Evolutionary conservation across 2,888 invertebrate genomes (phyloP).

Genomic region (Galerucella pusilla): DNA sequence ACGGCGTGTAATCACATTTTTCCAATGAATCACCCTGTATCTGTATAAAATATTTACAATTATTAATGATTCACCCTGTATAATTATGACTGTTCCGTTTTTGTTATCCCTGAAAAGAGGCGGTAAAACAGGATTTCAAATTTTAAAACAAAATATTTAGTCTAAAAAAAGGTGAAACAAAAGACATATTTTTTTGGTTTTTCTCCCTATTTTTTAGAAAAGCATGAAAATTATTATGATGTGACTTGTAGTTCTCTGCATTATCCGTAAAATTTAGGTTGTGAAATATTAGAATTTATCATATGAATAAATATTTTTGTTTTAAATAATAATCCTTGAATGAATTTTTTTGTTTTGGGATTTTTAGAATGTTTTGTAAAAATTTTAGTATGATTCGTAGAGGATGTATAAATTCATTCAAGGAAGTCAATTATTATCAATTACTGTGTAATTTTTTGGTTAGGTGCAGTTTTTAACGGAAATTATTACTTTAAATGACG

Average conservation of each 20-base stretch:
- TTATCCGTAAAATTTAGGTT: constrained; percentile 37
- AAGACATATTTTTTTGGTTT: not conserved
- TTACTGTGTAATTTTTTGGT: constrained; percentile 21
- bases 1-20: no score
- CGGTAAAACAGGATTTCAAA: no score
- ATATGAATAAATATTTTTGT: not conserved
- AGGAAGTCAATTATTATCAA: constrained; percentile 24
- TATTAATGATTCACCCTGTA: no score
- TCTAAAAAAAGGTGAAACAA: not conserved
- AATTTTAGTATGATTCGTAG: not conserved
- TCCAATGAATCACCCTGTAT: no score
- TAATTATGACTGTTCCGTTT: no score
- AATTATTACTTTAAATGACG: no score
- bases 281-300: constrained; percentile 28
- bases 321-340: constrained; percentile 1
- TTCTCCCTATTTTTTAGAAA: no score
- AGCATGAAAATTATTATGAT: no score
- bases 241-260: constrained; percentile 5
- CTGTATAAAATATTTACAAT: no score
- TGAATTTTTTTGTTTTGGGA: constrained; percentile 1
- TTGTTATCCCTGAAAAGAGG: no score
- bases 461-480: not conserved
- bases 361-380: no score
- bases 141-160: no score
- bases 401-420: constrained; percentile 6